Conservation (phyloP, 2,888 invertebrate genomes). For the Andrena hattorfiana region DNA sequence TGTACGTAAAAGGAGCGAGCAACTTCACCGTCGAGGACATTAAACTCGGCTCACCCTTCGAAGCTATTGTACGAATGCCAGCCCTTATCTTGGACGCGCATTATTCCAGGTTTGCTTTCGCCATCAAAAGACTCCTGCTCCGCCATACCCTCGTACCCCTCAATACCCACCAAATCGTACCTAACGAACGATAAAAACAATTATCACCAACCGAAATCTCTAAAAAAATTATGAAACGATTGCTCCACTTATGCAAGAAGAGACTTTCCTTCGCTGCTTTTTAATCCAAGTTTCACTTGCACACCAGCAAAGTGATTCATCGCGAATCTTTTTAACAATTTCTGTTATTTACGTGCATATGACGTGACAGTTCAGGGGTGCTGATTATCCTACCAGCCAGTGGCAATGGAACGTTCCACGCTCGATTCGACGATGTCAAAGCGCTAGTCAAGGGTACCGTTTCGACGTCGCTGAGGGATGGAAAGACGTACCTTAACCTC, state of each 20-base stretch:
- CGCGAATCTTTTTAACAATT: background rate
- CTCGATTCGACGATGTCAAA: slow-evolving; percentile 87
- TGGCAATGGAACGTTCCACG: slow-evolving; percentile 90
- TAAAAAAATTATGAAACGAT: background rate
- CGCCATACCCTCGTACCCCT: background rate
- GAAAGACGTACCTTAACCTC: slow-evolving; percentile 87
- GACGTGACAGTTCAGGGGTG: slow-evolving; percentile 87
- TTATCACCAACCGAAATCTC: background rate
- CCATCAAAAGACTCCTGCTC: slow-evolving; percentile 20
- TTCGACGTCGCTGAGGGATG: slow-evolving; percentile 85
- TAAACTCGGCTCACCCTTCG: slow-evolving; percentile 88
- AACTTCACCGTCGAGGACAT: slow-evolving; percentile 85
- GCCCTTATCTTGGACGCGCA: slow-evolving; percentile 88
- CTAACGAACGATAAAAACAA: background rate
- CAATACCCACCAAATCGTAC: background rate
- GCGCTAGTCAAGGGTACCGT: slow-evolving; percentile 88
- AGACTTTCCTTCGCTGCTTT: background rate
- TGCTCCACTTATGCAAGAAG: background rate
- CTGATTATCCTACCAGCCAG: slow-evolving; percentile 90
- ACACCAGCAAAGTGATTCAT: background rate
- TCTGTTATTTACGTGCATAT: background rate
- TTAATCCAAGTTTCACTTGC: background rate
- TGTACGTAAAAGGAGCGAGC: slow-evolving; percentile 85
- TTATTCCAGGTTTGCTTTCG: slow-evolving; percentile 85
- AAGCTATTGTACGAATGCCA: slow-evolving; percentile 89